phyloP scores from a whole-genome alignment of 2,797 vertebrate species.

The Echeneis naucrates region DNA sequence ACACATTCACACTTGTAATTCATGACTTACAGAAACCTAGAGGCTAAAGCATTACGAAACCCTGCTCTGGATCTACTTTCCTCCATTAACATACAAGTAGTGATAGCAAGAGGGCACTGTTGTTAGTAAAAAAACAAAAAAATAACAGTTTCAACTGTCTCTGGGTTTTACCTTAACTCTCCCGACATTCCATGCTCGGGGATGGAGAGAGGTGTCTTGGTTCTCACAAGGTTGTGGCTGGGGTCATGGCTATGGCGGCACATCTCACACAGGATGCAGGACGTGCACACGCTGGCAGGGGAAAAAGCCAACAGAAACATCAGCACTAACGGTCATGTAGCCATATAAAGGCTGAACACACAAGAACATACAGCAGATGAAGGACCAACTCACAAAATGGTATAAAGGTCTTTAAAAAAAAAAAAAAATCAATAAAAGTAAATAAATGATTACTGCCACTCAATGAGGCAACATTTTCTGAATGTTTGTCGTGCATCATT shows the following conservation, averaged over 20 bases:
- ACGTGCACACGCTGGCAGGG: constrained; percentile 88
- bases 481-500: background rate
- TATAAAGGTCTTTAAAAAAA: background rate
- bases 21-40: constrained; percentile 46
- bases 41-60: constrained; percentile 37
- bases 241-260: constrained; percentile 91
- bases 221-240: constrained; percentile 91
- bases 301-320: background rate
- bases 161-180: constrained; percentile 83
- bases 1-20: constrained; percentile 57
- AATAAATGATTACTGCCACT: too few species aligned
- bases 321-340: too few species aligned
- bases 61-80: constrained; percentile 38
- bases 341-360: background rate
- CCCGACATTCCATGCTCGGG: constrained; percentile 85
- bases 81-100: constrained; percentile 43
- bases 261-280: constrained; percentile 94
- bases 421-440: background rate
- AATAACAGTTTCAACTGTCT: constrained; percentile 36
- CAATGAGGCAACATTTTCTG: too few species aligned
- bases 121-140: constrained; percentile 22
- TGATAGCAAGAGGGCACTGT: constrained; percentile 39
- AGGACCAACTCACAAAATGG: background rate
- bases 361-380: background rate
- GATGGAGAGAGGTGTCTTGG: constrained; percentile 90